Evolutionary conservation across 2,888 invertebrate genomes (phyloP).

Genomic region (Acronicta psi): DNA sequence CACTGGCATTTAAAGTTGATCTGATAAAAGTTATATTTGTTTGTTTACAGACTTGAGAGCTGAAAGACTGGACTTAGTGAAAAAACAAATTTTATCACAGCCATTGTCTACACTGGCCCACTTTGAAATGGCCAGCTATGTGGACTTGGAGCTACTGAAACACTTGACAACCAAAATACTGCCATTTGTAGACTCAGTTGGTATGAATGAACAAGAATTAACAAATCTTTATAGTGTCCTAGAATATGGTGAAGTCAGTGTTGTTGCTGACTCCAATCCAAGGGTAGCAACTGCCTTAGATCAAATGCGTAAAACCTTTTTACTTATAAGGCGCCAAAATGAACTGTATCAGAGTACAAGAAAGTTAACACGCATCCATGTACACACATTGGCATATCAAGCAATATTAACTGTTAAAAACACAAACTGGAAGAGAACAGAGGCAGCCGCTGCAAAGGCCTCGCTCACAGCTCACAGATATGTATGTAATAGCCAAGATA

Average conservation of each 20-base stretch:
- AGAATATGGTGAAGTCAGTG: conserved; percentile 91
- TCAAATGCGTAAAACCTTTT: conserved; percentile 93
- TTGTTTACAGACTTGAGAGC: conserved; percentile 89
- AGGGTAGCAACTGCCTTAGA: conserved; percentile 94
- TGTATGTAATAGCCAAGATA: conserved; percentile 92
- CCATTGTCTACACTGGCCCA: conserved; percentile 91
- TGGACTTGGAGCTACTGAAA: conserved; percentile 91
- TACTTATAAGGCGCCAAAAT: conserved; percentile 84
- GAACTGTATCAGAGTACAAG: conserved; percentile 82
- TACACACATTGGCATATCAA: conserved; percentile 96
- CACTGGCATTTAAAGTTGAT: background rate
- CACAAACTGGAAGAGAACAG: conserved; percentile 93
- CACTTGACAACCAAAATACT: conserved; percentile 91
- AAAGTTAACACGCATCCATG: conserved; percentile 92
- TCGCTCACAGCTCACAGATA: conserved; percentile 94
- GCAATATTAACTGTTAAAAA: conserved; percentile 92
- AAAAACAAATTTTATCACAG: conserved; percentile 90
- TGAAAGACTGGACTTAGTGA: conserved; percentile 90
- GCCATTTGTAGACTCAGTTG: conserved; percentile 94
- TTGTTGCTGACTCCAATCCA: conserved; percentile 94
- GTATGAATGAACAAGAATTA: conserved; percentile 97
- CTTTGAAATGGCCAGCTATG: conserved; percentile 96
- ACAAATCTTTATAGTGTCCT: conserved; percentile 93
- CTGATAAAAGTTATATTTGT: conserved; percentile 27
- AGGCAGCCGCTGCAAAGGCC: conserved; percentile 94